phyloP scores from a whole-genome alignment of 2,888 invertebrate species.

The Lampropteryx suffumata region DNA sequence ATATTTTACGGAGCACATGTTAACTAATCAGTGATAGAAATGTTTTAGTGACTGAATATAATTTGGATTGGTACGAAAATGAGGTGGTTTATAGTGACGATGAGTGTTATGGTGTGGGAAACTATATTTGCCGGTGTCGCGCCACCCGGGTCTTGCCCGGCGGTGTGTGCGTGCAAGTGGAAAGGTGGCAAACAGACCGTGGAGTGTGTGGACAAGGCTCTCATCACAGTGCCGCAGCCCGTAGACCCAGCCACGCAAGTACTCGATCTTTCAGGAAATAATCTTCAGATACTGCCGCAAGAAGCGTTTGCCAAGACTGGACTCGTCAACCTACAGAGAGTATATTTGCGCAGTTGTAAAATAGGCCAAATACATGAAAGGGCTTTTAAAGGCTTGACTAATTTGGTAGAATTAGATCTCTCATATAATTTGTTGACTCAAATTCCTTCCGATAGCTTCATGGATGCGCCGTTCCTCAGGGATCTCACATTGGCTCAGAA shows the following conservation, averaged over 20 bases:
- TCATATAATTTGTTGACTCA: conserved; percentile 91
- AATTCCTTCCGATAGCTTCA: conserved; percentile 91
- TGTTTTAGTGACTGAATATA: conserved; percentile 59
- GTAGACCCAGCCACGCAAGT: conserved; percentile 96
- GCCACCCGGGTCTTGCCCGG: conserved; percentile 86
- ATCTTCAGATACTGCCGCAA: conserved; percentile 90
- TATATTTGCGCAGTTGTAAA: conserved; percentile 92
- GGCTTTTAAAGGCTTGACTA: conserved; percentile 93
- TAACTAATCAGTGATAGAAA: conserved; percentile 48
- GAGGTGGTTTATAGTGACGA: conserved; percentile 75
- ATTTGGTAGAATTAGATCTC: conserved; percentile 94
- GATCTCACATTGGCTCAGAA: conserved; percentile 92
- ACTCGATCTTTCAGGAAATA: conserved; percentile 94
- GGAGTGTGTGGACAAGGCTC: conserved; percentile 92
- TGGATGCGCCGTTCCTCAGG: conserved; percentile 90
- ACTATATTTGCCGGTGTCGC: conserved; percentile 70
- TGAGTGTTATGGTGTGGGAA: conserved; percentile 73
- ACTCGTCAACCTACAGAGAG: conserved; percentile 92
- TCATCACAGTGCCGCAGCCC: conserved; percentile 92
- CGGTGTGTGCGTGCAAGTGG: conserved; percentile 95
- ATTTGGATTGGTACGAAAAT: conserved; percentile 66
- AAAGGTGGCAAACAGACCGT: conserved; percentile 96
- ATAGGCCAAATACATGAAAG: conserved; percentile 93
- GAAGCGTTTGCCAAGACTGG: conserved; percentile 92
- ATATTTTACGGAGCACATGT: conserved; percentile 34